Evolutionary conservation across 2,113 vertebrate genomes (phyloP), one percentile per base, ranked within the genome.

Genomic region (Pterocles burchelli): DNA sequence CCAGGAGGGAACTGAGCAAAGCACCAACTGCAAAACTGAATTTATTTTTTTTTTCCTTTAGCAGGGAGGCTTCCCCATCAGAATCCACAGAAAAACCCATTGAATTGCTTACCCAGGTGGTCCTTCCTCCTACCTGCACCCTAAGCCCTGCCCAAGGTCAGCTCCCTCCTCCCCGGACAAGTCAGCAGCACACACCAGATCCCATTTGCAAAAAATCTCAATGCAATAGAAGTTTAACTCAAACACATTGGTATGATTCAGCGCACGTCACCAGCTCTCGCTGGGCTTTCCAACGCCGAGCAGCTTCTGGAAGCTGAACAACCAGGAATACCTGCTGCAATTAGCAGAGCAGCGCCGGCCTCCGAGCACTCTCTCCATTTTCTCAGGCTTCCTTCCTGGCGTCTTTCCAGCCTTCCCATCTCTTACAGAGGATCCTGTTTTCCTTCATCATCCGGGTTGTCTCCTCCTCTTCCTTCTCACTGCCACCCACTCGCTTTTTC

Each of bases 381-480:
- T 90, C 88, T 95, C 96, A 96, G 95, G 90, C 95, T 97, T 96
- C 95, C 96, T 96, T 92, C 93, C 96, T 96, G 96, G 93, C 90
- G 93, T 66, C 92, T n/a, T 80, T 94, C 90, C 90, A 96, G 85
- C 3, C 71, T 92, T 92, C 95, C 93, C 96, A 94, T 95, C 93
- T 87, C 93, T 88, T 52, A 34, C 68, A 94, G 92, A 93, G 89
- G 92, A 96, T 96, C 90, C 93, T 95, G 95, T 95, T 97, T 96
- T 92, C 92, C 95, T 93, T 59, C 90, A 75, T 84, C 65, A 6
- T 61, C 88, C 52, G 66, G 13, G 61, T 41, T 90, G 92, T 95
- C 95, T 96, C 96, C 92, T 96, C 95, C 96, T 97, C 93, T 96
- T 96, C 95, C 95, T 95, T 96, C 93, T 97, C 84, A 52, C 13